A percentile compares a stretch with the other conserved stretches of the same genome.
phyloP scores from a whole-genome alignment of 2,797 vertebrate genomes.

The Phataginus tetradactyla region DNA sequence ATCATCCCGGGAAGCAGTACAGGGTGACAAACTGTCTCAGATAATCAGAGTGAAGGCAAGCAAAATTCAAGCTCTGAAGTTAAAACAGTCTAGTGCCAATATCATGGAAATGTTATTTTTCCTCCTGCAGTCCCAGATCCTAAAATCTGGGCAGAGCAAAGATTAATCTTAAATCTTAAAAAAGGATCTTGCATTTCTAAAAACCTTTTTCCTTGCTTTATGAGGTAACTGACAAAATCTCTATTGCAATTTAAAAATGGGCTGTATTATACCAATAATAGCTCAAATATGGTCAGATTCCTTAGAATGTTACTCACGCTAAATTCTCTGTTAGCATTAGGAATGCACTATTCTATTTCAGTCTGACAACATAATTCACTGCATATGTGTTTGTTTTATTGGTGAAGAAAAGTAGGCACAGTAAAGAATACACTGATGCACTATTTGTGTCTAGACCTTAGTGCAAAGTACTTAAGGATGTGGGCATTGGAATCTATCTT shows the following conservation, averaged over 20 bases:
- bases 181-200: not conserved
- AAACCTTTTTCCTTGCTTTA: not conserved
- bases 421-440: not conserved
- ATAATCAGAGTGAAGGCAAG: not conserved
- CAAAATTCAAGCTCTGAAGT: not conserved
- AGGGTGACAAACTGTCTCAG: not conserved
- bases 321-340: not conserved
- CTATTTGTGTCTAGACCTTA: not conserved
- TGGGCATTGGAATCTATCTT: not conserved
- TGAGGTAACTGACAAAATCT: not conserved
- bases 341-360: not conserved
- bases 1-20: not conserved
- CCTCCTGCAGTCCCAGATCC: not conserved
- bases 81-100: not conserved
- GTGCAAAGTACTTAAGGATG: not conserved
- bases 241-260: not conserved
- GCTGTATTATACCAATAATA: not conserved
- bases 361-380: not conserved
- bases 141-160: conserved; percentile 9
- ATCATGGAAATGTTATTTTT: not conserved
- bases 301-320: not conserved
- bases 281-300: not conserved
- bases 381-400: not conserved
- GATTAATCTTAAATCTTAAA: conserved; percentile 14
- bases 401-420: not conserved